Base-by-base conservation (phyloP, 2,113 vertebrate genomes). In the Oncorhynchus mykiss region DNA sequence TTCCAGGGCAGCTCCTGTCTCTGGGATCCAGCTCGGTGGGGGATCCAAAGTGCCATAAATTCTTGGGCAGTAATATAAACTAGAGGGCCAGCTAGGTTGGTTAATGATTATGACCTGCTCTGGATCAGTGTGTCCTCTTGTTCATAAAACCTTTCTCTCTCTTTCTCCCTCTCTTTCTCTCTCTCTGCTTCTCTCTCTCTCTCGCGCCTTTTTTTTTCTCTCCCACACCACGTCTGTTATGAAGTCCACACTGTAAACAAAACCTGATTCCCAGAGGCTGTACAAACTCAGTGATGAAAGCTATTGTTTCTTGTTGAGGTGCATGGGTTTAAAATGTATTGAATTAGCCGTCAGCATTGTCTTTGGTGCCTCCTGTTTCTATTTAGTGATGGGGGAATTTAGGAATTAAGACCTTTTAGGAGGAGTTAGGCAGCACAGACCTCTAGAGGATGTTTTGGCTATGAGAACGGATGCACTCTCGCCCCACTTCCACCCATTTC, bases 41-140 rank as follows among this genome's bases (percentile, higher is more conserved):
- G 80, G 77, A 71, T 80, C 86, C 70, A 81, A 80, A 78, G 79
- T 78, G 78, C 82, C 81, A 79, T 90, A 87, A 87, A 91, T 87
- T 86, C 80, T 83, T 69, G 39, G 6, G 2, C 25, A 48, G 77
- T 75, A 82, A 86, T 22, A 49, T 82, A 77, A 88, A 75, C 70
- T 54, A 71, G 49, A 83, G 80, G 59, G 70, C 75, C 57, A 24
- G 39, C 2, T 45, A 45, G 67, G 80, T 79, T 80, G 76, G 89
- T 88, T 88, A 87, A 87, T 89, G 86, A 86, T 87, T 76, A 79
- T 79, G 71, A 71, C 80, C 67, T 27, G 85, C 78, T 80, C 49
- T 1, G 66, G 81, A 74, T 80, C 75, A 65, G 79, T 59, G 9
- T 27, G 76, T 87, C 86, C 81, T 80, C 80, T 45, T 45, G 9